Evolutionary conservation across 2,888 invertebrate species (phyloP), one percentile per base, ranked within the genome.

Genomic region (Clistopyga incitator): DNA sequence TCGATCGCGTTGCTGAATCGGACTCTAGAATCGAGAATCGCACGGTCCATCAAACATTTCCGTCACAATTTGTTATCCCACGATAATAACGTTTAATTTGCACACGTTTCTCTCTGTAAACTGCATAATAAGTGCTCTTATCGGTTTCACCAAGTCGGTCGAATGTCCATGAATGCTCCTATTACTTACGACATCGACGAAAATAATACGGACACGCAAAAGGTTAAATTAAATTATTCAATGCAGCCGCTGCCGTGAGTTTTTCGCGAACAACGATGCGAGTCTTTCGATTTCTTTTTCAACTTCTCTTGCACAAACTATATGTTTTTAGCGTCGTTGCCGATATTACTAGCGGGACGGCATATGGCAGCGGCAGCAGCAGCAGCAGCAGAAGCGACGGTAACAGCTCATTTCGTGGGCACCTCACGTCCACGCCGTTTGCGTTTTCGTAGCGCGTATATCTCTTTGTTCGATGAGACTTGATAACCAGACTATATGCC

Each of bases 351-450:
- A 15, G n/a, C 25, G 23, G 23, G 70, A 6, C 54, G 25, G 18
- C 34, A 34, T 61, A 61, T 34, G n/a, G 34, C n/a, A 10, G 3
- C n/a, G n/a, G 29, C 34, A 34, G 10, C 34, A 34, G 2, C 61
- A 59, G 4, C 59, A 59, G 50, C 10, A 15, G 20, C 13, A 54
- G 34, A 11, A 75, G 56, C 45, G 34, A 47, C 50, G 59, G 29
- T 64, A 71, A 72, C 67, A 47, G 59, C 54, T 74, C 61, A 83
- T 77, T 83, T 61, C 23, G 67, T 76, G 42, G 70, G n/a, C 77
- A 13, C n/a, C 59, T 83, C 83, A 74, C 83, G 83, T 83, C 67
- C 68, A 50, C 68, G 65, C 45, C 68, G 72, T 77, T 83, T 83
- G 67, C 67, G 59, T 83, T 80, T 77, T 76, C 72, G 71, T 64